A percentile compares a stretch with the other conserved stretches of the same genome.
Conservation (phyloP, 2,888 invertebrate genomes). For the Heteromurus nitidus region DNA sequence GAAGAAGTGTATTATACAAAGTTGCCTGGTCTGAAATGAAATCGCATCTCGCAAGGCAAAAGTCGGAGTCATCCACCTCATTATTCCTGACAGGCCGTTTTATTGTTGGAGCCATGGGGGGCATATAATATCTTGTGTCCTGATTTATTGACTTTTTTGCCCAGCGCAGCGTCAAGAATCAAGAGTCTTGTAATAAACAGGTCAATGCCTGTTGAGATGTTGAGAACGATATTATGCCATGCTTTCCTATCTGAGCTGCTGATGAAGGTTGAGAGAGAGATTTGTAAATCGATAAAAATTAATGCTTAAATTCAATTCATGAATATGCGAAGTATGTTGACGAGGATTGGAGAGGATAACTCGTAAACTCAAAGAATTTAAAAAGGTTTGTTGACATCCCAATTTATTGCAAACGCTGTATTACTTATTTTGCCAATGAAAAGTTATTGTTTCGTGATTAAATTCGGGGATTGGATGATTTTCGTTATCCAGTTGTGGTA, state of each 20-base stretch:
- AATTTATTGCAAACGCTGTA: neutral
- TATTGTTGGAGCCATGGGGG: slow-evolving; percentile 24
- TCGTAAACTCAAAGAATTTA: no score
- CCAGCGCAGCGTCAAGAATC: no score
- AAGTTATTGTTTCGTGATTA: neutral
- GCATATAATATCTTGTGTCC: neutral
- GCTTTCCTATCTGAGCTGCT: neutral
- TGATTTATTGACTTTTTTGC: neutral
- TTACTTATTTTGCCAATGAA: neutral
- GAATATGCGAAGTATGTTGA: neutral
- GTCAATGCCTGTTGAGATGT: slow-evolving; percentile 8
- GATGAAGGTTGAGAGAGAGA: neutral
- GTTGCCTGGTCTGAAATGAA: slow-evolving; percentile 33
- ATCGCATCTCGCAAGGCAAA: neutral
- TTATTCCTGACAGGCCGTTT: slow-evolving; percentile 8
- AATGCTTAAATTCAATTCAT: neutral
- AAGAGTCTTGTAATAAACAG: neutral
- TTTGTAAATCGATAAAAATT: neutral
- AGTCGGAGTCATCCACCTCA: slow-evolving; percentile 20
- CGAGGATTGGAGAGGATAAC: no score
- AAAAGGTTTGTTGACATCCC: neutral
- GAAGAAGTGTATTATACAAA: slow-evolving; percentile 13
- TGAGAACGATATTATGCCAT: no score
- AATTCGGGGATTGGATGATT: neutral
- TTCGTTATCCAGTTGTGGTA: neutral